Base-by-base conservation (phyloP, 2,888 invertebrate genomes). In the Electrophaes corylata region DNA sequence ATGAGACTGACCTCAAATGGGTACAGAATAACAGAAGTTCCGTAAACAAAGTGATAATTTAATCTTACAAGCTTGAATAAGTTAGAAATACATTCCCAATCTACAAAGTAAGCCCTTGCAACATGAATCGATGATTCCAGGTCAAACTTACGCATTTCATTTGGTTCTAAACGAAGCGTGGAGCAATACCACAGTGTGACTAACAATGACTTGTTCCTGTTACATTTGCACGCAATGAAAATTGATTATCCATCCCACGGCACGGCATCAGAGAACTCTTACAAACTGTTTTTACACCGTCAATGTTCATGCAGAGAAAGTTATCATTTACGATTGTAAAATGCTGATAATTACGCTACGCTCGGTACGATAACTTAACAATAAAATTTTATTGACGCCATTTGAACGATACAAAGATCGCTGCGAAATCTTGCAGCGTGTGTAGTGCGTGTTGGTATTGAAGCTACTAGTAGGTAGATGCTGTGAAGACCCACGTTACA, bases 211-310 rank as follows among this genome's bases (percentile, higher is more conserved):
- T 43, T 37, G 46, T 45, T 48, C 26, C 45, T 23, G 12, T 12
- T 47, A 40, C 33, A 53, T 39, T 45, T 26, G 55, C 55, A 54
- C 54, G 55, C 54, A 37, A 59, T 20, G 37, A 45, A 53, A 55
- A 41, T 59, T 52, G 50, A 50, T 50, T 54, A 46, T 54, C 45
- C 40, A 50, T 33, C 20, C 16, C 52, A 37, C 41, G 12, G 52
- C 52, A 48, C 48, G 52, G 43, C 12, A 31, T 16, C 53, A 43
- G 51, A 47, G 39, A 57, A 52, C 47, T 48, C 19, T 39, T 31
- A 37, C 46, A 44, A n/a, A n/a, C n/a, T n/a, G 41, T 41, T 48
- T 52, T 47, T 19, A 40, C 47, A 44, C 18, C 43, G 41, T 31
- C 37, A 33, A 40, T 48, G 39, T n/a, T 11, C 23, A 41, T 23